Percentiles rank a stretch among this genome's conserved stretches.
Evolutionary conservation across 2,113 vertebrate species (phyloP).

Genomic region (Rutilus rutilus): DNA sequence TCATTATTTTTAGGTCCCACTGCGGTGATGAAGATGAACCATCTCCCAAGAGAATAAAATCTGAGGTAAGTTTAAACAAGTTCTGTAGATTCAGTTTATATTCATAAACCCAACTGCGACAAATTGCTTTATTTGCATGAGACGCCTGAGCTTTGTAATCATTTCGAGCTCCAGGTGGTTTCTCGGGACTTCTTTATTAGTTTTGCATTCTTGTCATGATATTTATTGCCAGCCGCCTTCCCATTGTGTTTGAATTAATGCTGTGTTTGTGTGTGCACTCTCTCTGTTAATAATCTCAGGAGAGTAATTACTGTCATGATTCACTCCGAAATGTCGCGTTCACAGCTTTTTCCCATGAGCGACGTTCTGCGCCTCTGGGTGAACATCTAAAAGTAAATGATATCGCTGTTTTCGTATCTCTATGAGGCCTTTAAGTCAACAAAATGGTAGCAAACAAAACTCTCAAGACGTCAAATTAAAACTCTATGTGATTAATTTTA

Average conservation of each 20-base stretch:
- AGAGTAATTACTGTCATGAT: slow-evolving; percentile 38
- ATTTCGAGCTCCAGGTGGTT: slow-evolving; percentile 41
- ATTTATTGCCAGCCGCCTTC: not conserved
- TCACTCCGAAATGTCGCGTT: slow-evolving; percentile 20
- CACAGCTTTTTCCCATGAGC: slow-evolving; percentile 30
- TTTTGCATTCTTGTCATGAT: slow-evolving; percentile 28
- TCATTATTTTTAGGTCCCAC: slow-evolving; percentile 81
- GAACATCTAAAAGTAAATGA: slow-evolving; percentile 26
- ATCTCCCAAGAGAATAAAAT: slow-evolving; percentile 95
- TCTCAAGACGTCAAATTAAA: slow-evolving; percentile 7
- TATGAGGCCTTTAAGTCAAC: slow-evolving; percentile 17
- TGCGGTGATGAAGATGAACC: slow-evolving; percentile 92
- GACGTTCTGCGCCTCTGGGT: slow-evolving; percentile 16
- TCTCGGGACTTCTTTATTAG: slow-evolving; percentile 39
- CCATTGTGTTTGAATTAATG: slow-evolving; percentile 22
- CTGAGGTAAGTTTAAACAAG: slow-evolving; percentile 79
- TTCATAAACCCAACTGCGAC: not conserved
- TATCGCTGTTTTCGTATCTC: not conserved
- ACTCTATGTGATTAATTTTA: not conserved
- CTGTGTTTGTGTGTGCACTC: slow-evolving; percentile 27
- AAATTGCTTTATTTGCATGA: slow-evolving; percentile 20
- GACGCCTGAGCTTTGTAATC: slow-evolving; percentile 10
- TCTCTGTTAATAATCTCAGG: slow-evolving; percentile 39
- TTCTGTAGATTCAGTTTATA: slow-evolving; percentile 4
- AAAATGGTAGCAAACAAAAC: not conserved